Base-by-base conservation (phyloP, 2,888 invertebrate species). In the Pantelozetes paolii region DNA sequence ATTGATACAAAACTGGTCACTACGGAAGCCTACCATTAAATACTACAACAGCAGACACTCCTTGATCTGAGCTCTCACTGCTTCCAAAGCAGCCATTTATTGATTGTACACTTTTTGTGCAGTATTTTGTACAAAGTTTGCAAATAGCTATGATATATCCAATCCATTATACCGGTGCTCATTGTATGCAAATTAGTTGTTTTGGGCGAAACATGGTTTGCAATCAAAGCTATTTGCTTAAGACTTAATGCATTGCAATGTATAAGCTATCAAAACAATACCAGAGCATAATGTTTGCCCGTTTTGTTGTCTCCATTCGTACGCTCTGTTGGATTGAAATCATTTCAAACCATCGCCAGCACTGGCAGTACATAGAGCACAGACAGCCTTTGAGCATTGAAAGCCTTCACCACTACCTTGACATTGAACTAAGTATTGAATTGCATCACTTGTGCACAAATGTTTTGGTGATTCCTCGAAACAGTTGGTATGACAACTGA, bases 391-490 rank as follows among this genome's bases (percentile, higher is more conserved):
- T 1, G 13, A 28, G 59, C 59, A 59, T n/a, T 54, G 54, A 23
- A n/a, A 11, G 59, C 59, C 36, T 36, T 64, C 36, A 64, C 64
- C 32, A 36, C 64, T 64, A 64, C 64, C 64, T 64, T 64, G 64
- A 64, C 64, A 64, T 64, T 64, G 64, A 64, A 64, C 64, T 64
- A 64, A 36, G 64, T 64, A 64, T 64, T 36, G 20, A 64, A 64
- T 36, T 64, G n/a, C 64, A 64, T 64, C 64, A 64, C 23, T 62
- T 62, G 36, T 26, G 26, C 30, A 32, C 64, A 36, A 64, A 64
- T 64, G 64, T 64, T 64, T 64, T 64, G 64, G 64, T 64, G 64
- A 64, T 64, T 64, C 62, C 64, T 64, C 64, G 36, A 36, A 36
- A 64, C 64, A 9, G 30, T 64, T n/a, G 18, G 20, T 13, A 36